Base-by-base conservation (phyloP, 2,797 vertebrate genomes). In the Trachops cirrhosus region DNA sequence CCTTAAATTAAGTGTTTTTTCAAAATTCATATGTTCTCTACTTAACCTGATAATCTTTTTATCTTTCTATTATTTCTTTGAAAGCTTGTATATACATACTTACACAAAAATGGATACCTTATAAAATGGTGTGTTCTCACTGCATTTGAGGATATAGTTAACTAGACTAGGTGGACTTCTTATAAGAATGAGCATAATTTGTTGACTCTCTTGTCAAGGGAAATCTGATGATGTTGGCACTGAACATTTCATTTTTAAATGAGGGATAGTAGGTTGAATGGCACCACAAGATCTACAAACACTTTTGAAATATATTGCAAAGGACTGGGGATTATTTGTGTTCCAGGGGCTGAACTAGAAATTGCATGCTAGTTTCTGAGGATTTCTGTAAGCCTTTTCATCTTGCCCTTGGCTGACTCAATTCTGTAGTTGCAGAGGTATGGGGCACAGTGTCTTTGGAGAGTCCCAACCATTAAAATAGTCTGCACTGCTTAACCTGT, bases 381-480 rank as follows among this genome's bases (percentile, higher is more conserved):
- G 24, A 64, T 48, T 83, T 86, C 52, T 91, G 62, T 68, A 10
- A 62, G n/a, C 9, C 50, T 89, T 91, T 93, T 87, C 4, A 24
- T 74, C 71, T 74, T 93, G 32, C 62, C 9, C 37, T 75, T 87
- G 46, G 4, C 15, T 94, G 41, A 85, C 34, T 78, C 41, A 79
- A 0, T 82, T 82, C 34, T 70, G 32, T 67, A 59, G 32, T 21
- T 48, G 26, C 7, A 3, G 12, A 54, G 10, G 24, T 54, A 6
- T n/a, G 48, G 62, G 29, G 21, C 26, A 87, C 26, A 50, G 39
- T 57, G 21, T n/a, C 37, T 97, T 78, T 93, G 83, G 68, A 94
- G 54, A 77, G 12, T 88, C 6, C 39, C 74, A 26, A 84, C 26
- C 26, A 85, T 84, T 85, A 94, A 94, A 97, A 93, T 46, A 52